Conservation (phyloP, 92 coral and sea anemone genomes). For the Epizoanthus illoricatus region DNA sequence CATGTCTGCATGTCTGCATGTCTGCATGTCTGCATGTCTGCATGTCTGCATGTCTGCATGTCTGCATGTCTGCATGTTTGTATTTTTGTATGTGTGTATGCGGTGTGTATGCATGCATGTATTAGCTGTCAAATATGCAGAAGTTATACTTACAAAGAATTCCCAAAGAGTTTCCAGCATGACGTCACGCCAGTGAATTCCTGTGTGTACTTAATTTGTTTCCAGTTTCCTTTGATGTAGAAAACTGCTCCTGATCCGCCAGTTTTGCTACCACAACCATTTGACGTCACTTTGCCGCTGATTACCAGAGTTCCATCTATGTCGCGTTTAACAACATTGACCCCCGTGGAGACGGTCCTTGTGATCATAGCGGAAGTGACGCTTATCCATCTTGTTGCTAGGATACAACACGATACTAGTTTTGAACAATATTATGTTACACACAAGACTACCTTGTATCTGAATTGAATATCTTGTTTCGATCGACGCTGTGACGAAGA, state of each 20-base stretch:
- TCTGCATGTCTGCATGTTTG: no score
- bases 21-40: no score
- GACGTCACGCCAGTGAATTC: background rate
- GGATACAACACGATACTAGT: no score
- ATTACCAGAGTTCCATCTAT: background rate
- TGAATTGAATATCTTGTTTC: no score
- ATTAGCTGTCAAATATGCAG: background rate
- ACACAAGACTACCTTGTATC: no score
- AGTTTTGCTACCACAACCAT: background rate
- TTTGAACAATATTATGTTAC: no score
- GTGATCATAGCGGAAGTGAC: background rate
- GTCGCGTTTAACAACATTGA: background rate
- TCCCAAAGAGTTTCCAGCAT: background rate
- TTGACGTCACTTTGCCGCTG: background rate
- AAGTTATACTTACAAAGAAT: background rate
- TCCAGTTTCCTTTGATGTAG: conserved; percentile 9
- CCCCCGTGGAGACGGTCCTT: background rate
- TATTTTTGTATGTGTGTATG: no score
- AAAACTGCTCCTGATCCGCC: background rate
- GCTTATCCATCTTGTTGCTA: background rate
- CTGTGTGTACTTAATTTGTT: background rate
- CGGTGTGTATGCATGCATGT: no score
- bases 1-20: no score
- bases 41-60: no score
- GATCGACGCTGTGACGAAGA: no score